phyloP scores from a whole-genome alignment of 53 echinoderm and acorn worm genomes.

The Holothuria leucospilota region DNA sequence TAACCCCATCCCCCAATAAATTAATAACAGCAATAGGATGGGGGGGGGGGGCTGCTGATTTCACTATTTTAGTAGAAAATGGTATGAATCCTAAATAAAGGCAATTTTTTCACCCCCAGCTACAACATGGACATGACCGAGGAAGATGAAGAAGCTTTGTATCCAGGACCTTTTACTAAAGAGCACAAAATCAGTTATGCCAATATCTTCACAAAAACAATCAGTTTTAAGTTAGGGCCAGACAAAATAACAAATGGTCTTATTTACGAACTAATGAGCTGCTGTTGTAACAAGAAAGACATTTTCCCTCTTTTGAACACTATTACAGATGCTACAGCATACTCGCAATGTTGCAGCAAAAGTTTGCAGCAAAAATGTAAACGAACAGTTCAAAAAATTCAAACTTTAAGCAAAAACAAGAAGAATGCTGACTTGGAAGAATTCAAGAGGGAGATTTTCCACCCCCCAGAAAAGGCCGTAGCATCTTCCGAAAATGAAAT shows the following conservation, averaged over 20 bases:
- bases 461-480: too few relatives aligned
- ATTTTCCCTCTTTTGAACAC: background rate
- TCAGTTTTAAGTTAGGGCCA: background rate
- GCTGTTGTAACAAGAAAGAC: background rate
- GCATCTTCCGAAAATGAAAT: too few relatives aligned
- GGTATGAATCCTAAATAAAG: too few relatives aligned
- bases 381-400: background rate
- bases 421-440: too few relatives aligned
- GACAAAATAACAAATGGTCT: slow-evolving; percentile 16
- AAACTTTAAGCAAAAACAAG: slow-evolving; percentile 12
- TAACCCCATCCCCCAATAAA: too few relatives aligned
- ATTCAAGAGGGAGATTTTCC: too few relatives aligned
- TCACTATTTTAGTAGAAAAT: too few relatives aligned
- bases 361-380: slow-evolving; percentile 7
- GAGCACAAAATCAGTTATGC: background rate
- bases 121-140: background rate
- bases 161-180: slow-evolving; percentile 10
- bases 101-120: too few relatives aligned
- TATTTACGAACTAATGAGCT: background rate
- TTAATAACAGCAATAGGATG: too few relatives aligned
- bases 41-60: too few relatives aligned
- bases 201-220: background rate
- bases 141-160: slow-evolving; percentile 12
- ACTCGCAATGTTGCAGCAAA: background rate
- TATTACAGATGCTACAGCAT: background rate